Conservation (phyloP, 2,888 invertebrate species). For the Flabesymbios commensalis region DNA sequence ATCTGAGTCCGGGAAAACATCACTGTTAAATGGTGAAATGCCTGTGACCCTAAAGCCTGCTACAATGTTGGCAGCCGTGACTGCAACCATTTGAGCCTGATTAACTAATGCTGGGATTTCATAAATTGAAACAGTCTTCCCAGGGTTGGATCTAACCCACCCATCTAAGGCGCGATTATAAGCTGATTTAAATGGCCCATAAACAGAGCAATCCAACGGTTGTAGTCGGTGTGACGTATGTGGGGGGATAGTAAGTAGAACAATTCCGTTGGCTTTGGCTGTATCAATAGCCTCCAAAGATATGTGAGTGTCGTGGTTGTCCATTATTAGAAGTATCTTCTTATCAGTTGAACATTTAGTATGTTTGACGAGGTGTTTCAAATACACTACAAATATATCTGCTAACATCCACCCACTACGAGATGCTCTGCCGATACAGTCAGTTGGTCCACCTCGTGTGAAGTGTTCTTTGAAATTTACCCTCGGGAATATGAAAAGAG, state of each 20-base stretch:
- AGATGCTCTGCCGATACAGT: not conserved
- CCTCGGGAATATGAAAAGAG: conserved; percentile 27
- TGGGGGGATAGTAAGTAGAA: conserved; percentile 22
- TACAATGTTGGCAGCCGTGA: too few relatives aligned
- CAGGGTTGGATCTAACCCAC: too few relatives aligned
- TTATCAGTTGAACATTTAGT: conserved; percentile 18
- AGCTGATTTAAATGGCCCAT: too few relatives aligned
- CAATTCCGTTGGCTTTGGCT: conserved; percentile 16
- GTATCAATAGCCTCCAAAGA: not conserved
- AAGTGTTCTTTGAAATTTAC: conserved; percentile 16
- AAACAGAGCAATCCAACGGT: too few relatives aligned
- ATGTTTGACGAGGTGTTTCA: conserved; percentile 19
- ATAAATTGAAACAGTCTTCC: too few relatives aligned
- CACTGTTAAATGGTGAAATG: too few relatives aligned
- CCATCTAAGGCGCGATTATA: too few relatives aligned
- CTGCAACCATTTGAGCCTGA: too few relatives aligned
- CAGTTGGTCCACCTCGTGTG: conserved; percentile 16
- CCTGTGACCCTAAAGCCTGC: too few relatives aligned
- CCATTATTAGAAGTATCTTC: not conserved
- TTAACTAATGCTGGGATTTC: too few relatives aligned
- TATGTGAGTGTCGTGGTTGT: not conserved
- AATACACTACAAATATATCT: conserved; percentile 17
- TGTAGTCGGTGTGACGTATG: too few relatives aligned
- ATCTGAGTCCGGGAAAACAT: not conserved
- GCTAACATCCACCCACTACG: conserved; percentile 23